Evolutionary conservation across 2,888 invertebrate genomes (phyloP), one percentile per base, ranked within the genome.

Genomic region (Callimorpha dominula): DNA sequence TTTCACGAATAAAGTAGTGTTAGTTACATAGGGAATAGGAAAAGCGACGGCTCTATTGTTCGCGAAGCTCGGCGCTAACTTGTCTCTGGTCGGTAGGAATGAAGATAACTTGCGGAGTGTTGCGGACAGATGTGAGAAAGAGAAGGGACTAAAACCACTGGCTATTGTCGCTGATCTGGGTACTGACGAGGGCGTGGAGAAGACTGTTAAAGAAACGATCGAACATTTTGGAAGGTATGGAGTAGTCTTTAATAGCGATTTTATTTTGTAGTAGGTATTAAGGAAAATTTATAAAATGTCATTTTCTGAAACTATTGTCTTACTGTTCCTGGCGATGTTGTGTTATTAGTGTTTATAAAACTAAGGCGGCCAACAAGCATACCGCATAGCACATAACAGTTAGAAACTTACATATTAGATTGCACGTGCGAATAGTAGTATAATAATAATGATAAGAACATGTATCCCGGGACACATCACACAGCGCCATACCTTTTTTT

Each of bases 21-120:
- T 90, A 40, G 85, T 90, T 68, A 90, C 88, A 0, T 89, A 86
- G 0, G 89, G 89, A 0, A 89, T 89, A 11, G 89, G 89, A 0
- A 86, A 86, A 68, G 79, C 86, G 0, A 88, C 81, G 2, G 88
- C 89, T 8, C 65, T 86, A 12, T 72, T 87, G 72, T 88, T 88
- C 57, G 87, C 87, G 0, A 78, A 83, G 66, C 81, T 80, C 68
- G 85, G 86, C 20, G 90, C 89, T 0, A 81, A 81, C 52, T 71
- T 90, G 69, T 76, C 85, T 0, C 77, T 89, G 14, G 88, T 87
- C 1, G 88, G 86, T 0, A 79, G 87, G 15, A 85, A 86, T 46
- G 85, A 81, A 67, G 71, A 66, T 3, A 86, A 85, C n/a, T 71
- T 90, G 72, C 69, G 31, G 17, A 68, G 69, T 0, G 88, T 87